A percentile compares a stretch with the other conserved stretches of the same genome.
Evolutionary conservation across 2,888 invertebrate species (phyloP).

Genomic region (Euzetes globulus): DNA sequence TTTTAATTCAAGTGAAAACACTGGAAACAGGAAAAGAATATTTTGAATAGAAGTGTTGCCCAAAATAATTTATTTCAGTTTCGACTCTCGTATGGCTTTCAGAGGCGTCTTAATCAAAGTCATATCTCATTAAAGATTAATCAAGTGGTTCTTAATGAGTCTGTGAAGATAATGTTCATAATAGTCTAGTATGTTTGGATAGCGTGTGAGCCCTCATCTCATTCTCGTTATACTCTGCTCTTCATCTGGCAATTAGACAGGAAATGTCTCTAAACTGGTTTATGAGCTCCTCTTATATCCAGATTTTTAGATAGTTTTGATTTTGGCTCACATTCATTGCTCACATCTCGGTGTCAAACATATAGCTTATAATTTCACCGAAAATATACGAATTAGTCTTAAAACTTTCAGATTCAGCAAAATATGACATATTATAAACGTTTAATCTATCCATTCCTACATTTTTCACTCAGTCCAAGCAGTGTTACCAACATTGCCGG

Average conservation of each 20-base stretch:
- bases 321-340: not conserved
- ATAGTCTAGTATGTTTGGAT: not conserved
- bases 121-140: slow-evolving; percentile 24
- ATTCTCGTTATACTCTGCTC: slow-evolving; percentile 4
- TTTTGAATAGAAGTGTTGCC: slow-evolving; percentile 15
- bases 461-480: not conserved
- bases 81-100: not conserved
- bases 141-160: slow-evolving; percentile 20
- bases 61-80: slow-evolving; percentile 9
- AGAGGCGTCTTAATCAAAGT: slow-evolving; percentile 17
- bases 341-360: too few species aligned
- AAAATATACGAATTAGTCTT: too few species aligned
- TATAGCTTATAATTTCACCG: too few species aligned
- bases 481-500: not conserved
- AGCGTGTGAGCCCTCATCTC: slow-evolving; percentile 21
- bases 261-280: slow-evolving; percentile 29
- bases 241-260: slow-evolving; percentile 23
- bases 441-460: not conserved
- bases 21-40: slow-evolving; percentile 20
- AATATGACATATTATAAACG: too few species aligned
- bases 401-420: too few species aligned
- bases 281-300: not conserved
- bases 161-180: slow-evolving; percentile 21
- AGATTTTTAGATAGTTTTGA: slow-evolving; percentile 1
- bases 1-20: slow-evolving; percentile 13